Percentiles rank a stretch among this genome's conserved stretches.
Evolutionary conservation across 2,797 vertebrate genomes (phyloP).

Genomic region (Cynodonichthys magdalenae): DNA sequence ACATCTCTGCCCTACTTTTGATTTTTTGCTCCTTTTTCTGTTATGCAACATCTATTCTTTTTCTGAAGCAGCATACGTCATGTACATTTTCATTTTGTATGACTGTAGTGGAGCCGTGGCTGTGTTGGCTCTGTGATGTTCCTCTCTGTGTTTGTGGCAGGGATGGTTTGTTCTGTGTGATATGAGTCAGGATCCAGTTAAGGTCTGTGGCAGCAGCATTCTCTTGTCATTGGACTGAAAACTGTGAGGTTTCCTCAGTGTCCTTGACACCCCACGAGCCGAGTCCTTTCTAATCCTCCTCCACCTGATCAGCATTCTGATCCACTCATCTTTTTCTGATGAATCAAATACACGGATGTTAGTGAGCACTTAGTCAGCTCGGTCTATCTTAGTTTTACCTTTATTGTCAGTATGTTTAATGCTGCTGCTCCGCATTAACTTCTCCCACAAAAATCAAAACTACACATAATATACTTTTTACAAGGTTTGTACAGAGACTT

Average conservation of each 20-base stretch:
- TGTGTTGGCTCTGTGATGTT: conserved; percentile 24
- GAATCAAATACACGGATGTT: conserved; percentile 25
- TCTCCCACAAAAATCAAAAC: neutral
- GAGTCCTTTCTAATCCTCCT: conserved; percentile 3
- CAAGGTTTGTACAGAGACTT: too few relatives aligned
- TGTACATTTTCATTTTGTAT: conserved; percentile 28
- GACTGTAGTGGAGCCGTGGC: conserved; percentile 29
- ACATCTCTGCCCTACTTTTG: conserved; percentile 15
- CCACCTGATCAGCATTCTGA: conserved; percentile 51
- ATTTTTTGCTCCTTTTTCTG: conserved; percentile 13
- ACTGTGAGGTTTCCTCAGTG: conserved; percentile 41
- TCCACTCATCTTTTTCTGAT: conserved; percentile 18
- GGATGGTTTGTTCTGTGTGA: conserved; percentile 9
- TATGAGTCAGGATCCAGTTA: conserved; percentile 5
- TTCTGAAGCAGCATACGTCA: conserved; percentile 55
- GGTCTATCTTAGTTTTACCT: conserved; percentile 16
- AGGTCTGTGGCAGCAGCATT: conserved; percentile 16
- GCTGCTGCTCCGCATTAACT: neutral
- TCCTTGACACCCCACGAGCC: conserved; percentile 57
- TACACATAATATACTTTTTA: neutral
- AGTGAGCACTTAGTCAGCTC: conserved; percentile 41
- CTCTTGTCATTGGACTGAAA: conserved; percentile 11
- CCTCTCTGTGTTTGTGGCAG: neutral
- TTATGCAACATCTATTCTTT: conserved; percentile 46
- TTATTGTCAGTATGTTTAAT: conserved; percentile 23